Conservation (phyloP, 2,797 vertebrate species). For the Micromesistius poutassou region DNA sequence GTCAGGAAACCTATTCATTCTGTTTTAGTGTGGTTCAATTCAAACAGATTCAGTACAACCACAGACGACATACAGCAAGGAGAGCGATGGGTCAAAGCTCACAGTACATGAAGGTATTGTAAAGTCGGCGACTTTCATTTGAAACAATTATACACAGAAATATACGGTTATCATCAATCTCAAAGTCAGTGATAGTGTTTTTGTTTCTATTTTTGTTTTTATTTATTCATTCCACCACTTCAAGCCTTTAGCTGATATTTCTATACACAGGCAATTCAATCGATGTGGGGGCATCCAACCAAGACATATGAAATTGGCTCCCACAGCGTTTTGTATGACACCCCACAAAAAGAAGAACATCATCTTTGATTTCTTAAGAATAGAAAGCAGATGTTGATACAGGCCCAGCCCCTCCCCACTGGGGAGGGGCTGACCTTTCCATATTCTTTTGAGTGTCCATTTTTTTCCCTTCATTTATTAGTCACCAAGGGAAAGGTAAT, state of each 20-base stretch:
- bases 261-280: not conserved
- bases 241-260: not conserved
- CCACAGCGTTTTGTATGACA: not conserved
- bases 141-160: not conserved
- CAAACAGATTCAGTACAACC: slow-evolving; percentile 7
- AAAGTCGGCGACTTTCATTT: slow-evolving; percentile 6
- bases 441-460: too few relatives aligned
- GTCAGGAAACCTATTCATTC: not conserved
- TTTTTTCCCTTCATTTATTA: not conserved
- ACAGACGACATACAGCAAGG: not conserved
- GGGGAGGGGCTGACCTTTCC: not conserved
- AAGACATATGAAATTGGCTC: not conserved
- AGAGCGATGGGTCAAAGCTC: slow-evolving; percentile 36
- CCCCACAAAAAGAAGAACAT: not conserved
- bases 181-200: not conserved
- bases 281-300: not conserved
- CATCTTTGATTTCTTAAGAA: not conserved
- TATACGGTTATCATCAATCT: not conserved
- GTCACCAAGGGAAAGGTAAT: not conserved
- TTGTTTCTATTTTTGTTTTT: not conserved
- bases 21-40: not conserved
- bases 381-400: too few relatives aligned
- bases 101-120: slow-evolving; percentile 32
- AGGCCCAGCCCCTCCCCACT: too few relatives aligned
- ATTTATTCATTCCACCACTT: not conserved